These are phyloP conservation scores for Apteryx mantelli DNA, from an alignment of 2,113 vertebrate genomes.

Conservation along the genomic window DNA sequence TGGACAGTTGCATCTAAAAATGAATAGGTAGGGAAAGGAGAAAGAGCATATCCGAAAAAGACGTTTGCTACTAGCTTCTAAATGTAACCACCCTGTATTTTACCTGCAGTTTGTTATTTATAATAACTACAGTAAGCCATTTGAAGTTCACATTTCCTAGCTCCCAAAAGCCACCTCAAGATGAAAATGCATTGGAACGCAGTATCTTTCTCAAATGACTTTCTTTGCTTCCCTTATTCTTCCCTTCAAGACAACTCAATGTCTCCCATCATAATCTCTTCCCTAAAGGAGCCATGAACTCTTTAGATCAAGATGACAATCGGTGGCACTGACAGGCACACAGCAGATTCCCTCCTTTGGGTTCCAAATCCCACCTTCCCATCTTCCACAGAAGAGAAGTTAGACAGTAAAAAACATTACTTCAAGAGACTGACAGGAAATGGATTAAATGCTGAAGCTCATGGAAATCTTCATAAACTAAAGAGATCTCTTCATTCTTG, in stretches of 20 bases:
- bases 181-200: not conserved
- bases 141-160: not conserved
- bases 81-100: not conserved
- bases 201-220: not conserved
- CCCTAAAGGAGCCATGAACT: not conserved
- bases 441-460: not conserved
- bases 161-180: not conserved
- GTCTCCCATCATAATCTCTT: not conserved
- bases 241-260: not conserved
- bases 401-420: not conserved
- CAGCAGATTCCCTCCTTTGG: not conserved
- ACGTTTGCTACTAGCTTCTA: not conserved
- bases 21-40: not conserved
- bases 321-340: not conserved
- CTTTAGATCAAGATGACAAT: not conserved
- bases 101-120: not conserved
- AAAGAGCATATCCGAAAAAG: not conserved
- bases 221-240: not conserved
- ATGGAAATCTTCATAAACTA: not conserved
- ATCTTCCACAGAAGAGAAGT: not conserved
- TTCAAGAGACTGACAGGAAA: not conserved
- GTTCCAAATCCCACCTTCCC: not conserved
- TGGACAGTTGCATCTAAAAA: not conserved
- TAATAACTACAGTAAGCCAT: not conserved
- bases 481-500: conserved; percentile 7